Base-by-base conservation (phyloP, 2,797 vertebrate species). In the Artibeus lituratus region DNA sequence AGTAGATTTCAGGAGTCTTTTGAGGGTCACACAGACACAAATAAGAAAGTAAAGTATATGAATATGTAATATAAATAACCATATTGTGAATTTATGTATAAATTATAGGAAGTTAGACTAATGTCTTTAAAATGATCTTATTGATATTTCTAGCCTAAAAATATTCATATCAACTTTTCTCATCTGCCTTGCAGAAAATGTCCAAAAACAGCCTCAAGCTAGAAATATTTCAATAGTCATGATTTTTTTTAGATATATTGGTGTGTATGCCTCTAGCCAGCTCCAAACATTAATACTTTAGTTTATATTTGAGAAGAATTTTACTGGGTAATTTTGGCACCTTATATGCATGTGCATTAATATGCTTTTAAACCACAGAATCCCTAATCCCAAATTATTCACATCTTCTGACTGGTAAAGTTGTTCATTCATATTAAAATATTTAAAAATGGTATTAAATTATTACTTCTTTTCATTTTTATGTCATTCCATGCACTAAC, bases 21-120 rank as follows among this genome's bases (percentile, higher is more conserved):
- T 72, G 59, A 84, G 55, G 77, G 57, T 92, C 73, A 94, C 42
- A 72, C n/a, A 91, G 67, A 82, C 39, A 89, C 22, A 39, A 85
- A 35, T 19, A 91, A 77, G 42, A 84, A 72, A 80, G 39, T 81
- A 88, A 83, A 91, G n/a, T 74, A 55, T 76, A 86, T 88, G 49
- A 80, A 93, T 93, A 93, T 94, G 88, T 86, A 94, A 95, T 86
- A 73, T 39, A 90, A 95, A 82, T 83, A 95, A 67, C 18, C n/a
- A 57, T 57, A 74, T 42, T 89, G 32, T 95, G 90, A 94, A 96
- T 97, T 95, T 78, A 95, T 94, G 85, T 95, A 96, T 97, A 94
- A 77, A 94, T 95, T 94, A 94, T 22, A 85, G 57, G 51, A 95
- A 90, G 49, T 82, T 90, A 88, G 51, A 90, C 42, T 85, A 93